Base-by-base conservation (phyloP, 1,140 invertebrate species). In the Achroia grisella region DNA sequence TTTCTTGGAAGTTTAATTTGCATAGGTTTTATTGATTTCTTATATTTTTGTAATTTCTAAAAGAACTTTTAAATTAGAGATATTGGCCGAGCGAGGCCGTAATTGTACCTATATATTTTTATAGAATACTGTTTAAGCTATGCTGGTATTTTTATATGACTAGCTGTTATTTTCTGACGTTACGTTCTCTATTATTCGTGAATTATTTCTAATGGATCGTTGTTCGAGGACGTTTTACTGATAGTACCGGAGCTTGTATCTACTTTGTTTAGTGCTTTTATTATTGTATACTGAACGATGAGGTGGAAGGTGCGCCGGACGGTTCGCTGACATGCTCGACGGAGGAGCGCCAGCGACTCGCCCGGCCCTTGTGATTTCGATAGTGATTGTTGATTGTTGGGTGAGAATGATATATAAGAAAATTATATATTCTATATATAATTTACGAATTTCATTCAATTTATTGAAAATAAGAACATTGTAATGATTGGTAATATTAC, bases 401-500 rank as follows among this genome's bases (percentile, higher is more conserved):
- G 63, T 56, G 75, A 74, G 78, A 75, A 80, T 76, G 75, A 74
- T 76, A 71, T 74, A 74, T 63, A 65, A 71, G 60, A 53, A 63
- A 79, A 78, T 75, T 74, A 81, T 77, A 80, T 78, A 81, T 79
- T 76, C 67, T 76, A 79, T 76, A 69, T 84, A 85, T 85, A 79
- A 81, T 84, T 83, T 81, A 81, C 78, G 67, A 52, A 80, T 75
- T 82, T 23, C 82, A 73, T 77, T 84, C 80, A 76, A 68, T 77
- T 82, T 73, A 82, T 79, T 78, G 67, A 69, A 65, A 71, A 68
- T 85, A 85, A 82, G 74, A 82, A 85, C 73, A 79, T 81, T 81
- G 78, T 82, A 85, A 80, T 82, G 70, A 82, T 85, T 78, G 78
- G 78, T 82, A 82, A 85, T 85, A 84, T 85, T 85, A 85, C 78